phyloP scores from a whole-genome alignment of 1,140 invertebrate genomes.

The Dendrolimus punctatus region DNA sequence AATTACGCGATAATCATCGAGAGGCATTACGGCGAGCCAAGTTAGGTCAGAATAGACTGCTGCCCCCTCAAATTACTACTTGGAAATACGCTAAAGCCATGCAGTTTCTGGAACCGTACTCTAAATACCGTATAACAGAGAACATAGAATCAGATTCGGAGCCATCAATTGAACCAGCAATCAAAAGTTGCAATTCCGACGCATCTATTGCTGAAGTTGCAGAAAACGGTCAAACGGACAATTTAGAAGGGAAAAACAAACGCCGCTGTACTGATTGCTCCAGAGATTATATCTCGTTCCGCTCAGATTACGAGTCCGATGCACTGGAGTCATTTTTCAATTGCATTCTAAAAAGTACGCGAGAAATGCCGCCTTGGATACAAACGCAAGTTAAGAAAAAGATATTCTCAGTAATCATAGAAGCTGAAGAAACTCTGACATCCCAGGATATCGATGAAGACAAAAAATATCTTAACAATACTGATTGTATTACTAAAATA shows the following conservation, averaged over 20 bases:
- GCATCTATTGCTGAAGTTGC: slow-evolving; percentile 33
- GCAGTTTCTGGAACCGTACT: slow-evolving; percentile 60
- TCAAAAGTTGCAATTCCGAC: slow-evolving; percentile 36
- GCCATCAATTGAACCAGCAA: slow-evolving; percentile 10
- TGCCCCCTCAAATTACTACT: slow-evolving; percentile 59
- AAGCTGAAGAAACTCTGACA: slow-evolving; percentile 49
- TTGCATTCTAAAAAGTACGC: slow-evolving; percentile 49
- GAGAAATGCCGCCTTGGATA: slow-evolving; percentile 57
- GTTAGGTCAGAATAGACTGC: slow-evolving; percentile 53
- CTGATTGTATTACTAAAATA: slow-evolving; percentile 22
- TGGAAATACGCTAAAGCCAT: slow-evolving; percentile 63
- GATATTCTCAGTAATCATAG: slow-evolving; percentile 57
- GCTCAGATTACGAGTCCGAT: slow-evolving; percentile 24
- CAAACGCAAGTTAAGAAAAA: slow-evolving; percentile 63
- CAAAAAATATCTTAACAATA: slow-evolving; percentile 14
- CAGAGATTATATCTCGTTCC: not conserved
- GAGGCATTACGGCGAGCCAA: slow-evolving; percentile 57
- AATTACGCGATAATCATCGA: slow-evolving; percentile 54
- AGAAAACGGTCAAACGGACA: slow-evolving; percentile 13
- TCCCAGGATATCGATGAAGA: slow-evolving; percentile 10
- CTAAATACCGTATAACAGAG: slow-evolving; percentile 63
- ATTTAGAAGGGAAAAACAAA: slow-evolving; percentile 15
- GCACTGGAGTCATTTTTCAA: slow-evolving; percentile 55
- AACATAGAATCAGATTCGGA: slow-evolving; percentile 45
- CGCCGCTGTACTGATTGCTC: slow-evolving; percentile 29